Evolutionary conservation across 1,140 invertebrate genomes (phyloP), one percentile per base, ranked within the genome.

Genomic region (Drosophila lacteicornis): DNA sequence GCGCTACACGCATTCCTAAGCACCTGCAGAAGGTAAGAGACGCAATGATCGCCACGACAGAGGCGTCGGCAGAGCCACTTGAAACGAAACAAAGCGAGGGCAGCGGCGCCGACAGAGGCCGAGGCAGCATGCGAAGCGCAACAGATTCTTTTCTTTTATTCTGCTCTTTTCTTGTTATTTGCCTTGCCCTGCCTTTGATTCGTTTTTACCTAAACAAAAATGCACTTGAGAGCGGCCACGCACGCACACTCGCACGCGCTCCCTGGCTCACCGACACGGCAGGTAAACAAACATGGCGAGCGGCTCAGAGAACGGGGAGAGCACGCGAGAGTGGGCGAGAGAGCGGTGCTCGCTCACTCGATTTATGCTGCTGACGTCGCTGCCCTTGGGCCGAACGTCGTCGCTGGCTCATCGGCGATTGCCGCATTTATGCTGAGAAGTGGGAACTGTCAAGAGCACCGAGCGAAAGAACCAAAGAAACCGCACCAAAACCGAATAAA

Each of bases 171-270:
- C 82, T 85, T 79, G 83, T 87, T 87, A 79, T 86, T 87, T 86
- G 79, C 79, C 76, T 87, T 86, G 79, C 79, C 76, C 83, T 86
- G 82, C 83, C 73, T 87, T 88, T 87, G 80, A 87, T 83, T 87
- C 84, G 81, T 84, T 88, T 90, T 81, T 88, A 90, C 84, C 84
- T 88, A 88, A 88, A 88, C 71, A 86, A 80, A 84, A 87, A 88
- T 87, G 84, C 84, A 87, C 84, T 87, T 88, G 85, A 90, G 84
- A 87, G 84, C 80, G 42, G 65, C 59, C 75, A 51, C 66, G 49
- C 74, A 57, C 45, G 38, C 61, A 71, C 42, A 51, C 33, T 56
- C 60, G 30, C 25, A 51, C 45, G 60, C 13, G 30, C 56, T 13
- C 17, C n/a, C 66, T 47, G 47, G 53, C 62, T 42, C 51, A 69